These are phyloP conservation scores for Mormyrus iriodes DNA, from an alignment of 2,113 vertebrate species.

Conservation along the genomic window DNA sequence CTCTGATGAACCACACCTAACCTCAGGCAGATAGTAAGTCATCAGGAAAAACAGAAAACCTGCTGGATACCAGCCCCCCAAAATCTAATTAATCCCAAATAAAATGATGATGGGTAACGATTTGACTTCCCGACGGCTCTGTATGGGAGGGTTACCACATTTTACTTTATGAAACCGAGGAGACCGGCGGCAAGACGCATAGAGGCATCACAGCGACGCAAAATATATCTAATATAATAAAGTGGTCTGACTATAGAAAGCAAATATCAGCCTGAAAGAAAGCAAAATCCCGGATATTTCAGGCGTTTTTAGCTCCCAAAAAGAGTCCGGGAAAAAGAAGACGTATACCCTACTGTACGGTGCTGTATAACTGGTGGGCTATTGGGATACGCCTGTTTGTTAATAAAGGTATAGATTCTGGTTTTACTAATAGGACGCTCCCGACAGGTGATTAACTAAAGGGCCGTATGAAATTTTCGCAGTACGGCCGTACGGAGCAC, in stretches of 20 bases:
- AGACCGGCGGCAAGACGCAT: background rate
- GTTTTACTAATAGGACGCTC: background rate
- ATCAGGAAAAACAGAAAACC: too few relatives aligned
- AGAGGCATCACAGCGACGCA: background rate
- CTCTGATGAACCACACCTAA: background rate
- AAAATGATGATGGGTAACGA: background rate
- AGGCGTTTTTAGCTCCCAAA: background rate
- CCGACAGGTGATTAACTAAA: background rate
- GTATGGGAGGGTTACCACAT: too few relatives aligned
- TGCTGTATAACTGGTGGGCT: background rate
- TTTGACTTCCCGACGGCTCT: background rate
- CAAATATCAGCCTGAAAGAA: background rate
- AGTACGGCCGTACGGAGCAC: background rate
- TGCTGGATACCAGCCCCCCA: too few relatives aligned
- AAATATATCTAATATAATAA: background rate
- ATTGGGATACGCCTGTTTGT: background rate
- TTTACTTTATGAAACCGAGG: too few relatives aligned
- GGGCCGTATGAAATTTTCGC: background rate
- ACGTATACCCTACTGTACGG: background rate
- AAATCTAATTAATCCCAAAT: too few relatives aligned
- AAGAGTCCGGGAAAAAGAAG: background rate
- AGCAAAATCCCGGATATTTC: background rate
- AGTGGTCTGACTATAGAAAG: background rate
- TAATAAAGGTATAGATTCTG: background rate
- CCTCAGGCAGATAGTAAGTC: background rate